Percentiles rank a stretch among this genome's conserved stretches.
Conservation (phyloP, 2,113 vertebrate genomes). For the Corydoras maculifer region DNA sequence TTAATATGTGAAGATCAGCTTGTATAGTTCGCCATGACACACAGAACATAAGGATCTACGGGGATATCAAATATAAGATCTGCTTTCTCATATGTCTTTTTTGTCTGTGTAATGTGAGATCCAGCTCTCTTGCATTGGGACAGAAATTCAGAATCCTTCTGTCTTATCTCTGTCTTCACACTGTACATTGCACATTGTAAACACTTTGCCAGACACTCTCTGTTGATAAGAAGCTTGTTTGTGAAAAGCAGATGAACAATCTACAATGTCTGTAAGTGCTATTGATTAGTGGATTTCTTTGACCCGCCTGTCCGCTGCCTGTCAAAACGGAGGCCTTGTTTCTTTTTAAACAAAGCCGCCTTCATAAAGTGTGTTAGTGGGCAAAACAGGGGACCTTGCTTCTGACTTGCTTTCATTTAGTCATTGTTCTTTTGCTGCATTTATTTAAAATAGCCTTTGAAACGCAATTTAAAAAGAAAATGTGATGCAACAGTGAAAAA, state of each 20-base stretch:
- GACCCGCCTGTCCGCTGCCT: background rate
- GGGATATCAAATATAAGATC: too few species aligned
- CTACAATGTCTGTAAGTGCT: constrained; percentile 14
- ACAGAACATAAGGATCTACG: too few species aligned
- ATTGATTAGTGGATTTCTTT: constrained; percentile 19
- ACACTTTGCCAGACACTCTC: constrained; percentile 1
- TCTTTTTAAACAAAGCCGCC: background rate
- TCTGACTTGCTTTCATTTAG: too few species aligned
- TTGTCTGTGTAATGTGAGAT: too few species aligned
- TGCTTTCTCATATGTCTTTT: too few species aligned
- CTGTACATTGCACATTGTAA: constrained; percentile 9
- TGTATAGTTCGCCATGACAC: too few species aligned
- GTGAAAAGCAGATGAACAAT: background rate
- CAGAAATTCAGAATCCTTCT: background rate
- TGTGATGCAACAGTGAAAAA: too few species aligned
- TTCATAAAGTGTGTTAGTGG: background rate
- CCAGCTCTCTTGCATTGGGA: background rate
- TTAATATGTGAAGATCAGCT: too few species aligned
- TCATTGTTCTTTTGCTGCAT: too few species aligned
- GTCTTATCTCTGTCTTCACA: constrained; percentile 5
- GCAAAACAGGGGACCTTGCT: background rate
- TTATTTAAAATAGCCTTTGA: too few species aligned
- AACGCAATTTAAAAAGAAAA: too few species aligned
- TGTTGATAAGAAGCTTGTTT: constrained; percentile 28
- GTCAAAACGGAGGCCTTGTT: background rate